These are phyloP conservation scores for Aradus depressus DNA, from an alignment of 2,888 invertebrate genomes.

Conservation along the genomic window DNA sequence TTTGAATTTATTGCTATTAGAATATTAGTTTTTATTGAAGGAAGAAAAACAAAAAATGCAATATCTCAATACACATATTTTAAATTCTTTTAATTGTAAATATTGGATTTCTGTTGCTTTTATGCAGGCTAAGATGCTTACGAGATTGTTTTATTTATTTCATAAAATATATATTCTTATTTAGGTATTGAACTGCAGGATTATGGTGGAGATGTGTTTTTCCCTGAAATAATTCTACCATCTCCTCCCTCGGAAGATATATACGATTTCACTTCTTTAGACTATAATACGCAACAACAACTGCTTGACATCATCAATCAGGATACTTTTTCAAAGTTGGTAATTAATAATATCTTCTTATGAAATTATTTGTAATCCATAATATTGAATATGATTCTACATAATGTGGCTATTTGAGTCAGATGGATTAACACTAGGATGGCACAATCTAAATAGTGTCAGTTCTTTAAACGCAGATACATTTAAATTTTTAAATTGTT, in stretches of 20 bases:
- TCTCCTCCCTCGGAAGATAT: constrained; percentile 40
- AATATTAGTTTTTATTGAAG: too few species aligned
- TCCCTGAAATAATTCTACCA: constrained; percentile 41
- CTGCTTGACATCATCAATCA: constrained; percentile 60
- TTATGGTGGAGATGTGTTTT: constrained; percentile 54
- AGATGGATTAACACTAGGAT: background rate
- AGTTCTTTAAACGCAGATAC: too few species aligned
- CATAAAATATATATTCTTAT: constrained; percentile 1
- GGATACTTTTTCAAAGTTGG: constrained; percentile 54
- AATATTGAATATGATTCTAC: background rate
- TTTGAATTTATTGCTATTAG: too few species aligned
- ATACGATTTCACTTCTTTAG: constrained; percentile 64
- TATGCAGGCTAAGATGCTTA: too few species aligned
- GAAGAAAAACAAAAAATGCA: too few species aligned
- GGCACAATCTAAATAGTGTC: too few species aligned
- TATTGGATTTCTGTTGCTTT: too few species aligned
- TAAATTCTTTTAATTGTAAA: too few species aligned
- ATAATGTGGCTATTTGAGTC: background rate
- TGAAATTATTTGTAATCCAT: background rate
- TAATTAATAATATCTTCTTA: background rate
- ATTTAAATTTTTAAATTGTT: too few species aligned
- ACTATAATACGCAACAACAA: constrained; percentile 67
- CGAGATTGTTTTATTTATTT: background rate
- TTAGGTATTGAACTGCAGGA: constrained; percentile 46
- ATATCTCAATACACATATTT: too few species aligned